These are phyloP conservation scores for Rhinoraja longicauda DNA, from an alignment of 2,797 vertebrate species.

Conservation along the genomic window DNA sequence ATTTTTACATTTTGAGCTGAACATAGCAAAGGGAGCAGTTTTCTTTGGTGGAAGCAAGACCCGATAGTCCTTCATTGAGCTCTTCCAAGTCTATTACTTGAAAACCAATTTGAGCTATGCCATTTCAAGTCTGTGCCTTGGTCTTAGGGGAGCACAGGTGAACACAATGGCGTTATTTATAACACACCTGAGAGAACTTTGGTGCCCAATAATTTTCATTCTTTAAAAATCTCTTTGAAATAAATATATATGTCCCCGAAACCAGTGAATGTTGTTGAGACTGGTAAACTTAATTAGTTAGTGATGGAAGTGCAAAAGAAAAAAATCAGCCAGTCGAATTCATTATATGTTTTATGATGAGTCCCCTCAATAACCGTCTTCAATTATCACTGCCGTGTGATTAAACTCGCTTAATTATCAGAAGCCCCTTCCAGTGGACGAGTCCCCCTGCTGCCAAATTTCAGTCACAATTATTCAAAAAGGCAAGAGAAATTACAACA, in stretches of 20 bases:
- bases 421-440: not conserved
- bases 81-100: too few species aligned
- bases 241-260: not conserved
- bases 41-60: too few species aligned
- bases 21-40: too few species aligned
- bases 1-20: too few species aligned
- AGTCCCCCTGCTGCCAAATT: not conserved
- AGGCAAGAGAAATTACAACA: not conserved
- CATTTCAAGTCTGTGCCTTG: too few species aligned
- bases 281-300: not conserved
- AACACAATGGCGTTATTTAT: too few species aligned
- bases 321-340: slow-evolving; percentile 4
- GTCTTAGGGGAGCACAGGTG: too few species aligned
- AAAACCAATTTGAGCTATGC: too few species aligned
- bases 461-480: not conserved
- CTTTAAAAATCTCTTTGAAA: not conserved
- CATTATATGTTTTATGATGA: not conserved
- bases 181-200: not conserved
- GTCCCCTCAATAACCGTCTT: not conserved
- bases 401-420: not conserved
- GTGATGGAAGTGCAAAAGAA: not conserved
- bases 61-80: too few species aligned
- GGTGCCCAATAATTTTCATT: not conserved
- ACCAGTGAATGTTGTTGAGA: not conserved
- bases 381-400: not conserved